Evolutionary conservation across 2,888 invertebrate genomes (phyloP).

Genomic region (Calliphora vomitoria): DNA sequence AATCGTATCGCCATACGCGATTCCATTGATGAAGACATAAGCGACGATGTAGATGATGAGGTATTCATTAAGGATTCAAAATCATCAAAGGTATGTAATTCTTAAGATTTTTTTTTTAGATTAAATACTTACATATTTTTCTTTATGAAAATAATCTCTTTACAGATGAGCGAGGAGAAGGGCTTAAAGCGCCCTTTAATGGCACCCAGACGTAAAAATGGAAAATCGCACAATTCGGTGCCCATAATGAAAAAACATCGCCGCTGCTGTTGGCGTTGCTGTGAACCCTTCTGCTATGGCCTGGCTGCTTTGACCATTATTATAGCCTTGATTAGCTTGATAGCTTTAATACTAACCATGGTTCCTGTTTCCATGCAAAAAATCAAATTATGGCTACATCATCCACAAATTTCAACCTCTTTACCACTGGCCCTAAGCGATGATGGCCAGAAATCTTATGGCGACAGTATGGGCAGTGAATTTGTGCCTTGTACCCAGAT

Average conservation of each 20-base stretch:
- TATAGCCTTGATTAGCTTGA: slow-evolving; percentile 87
- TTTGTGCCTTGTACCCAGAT: slow-evolving; percentile 84
- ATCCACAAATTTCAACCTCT: slow-evolving; percentile 76
- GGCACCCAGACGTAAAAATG: slow-evolving; percentile 88
- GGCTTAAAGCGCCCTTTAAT: slow-evolving; percentile 90
- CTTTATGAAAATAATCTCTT: too few relatives aligned
- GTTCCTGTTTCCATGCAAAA: slow-evolving; percentile 88
- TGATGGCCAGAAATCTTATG: slow-evolving; percentile 74
- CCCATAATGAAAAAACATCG: slow-evolving; percentile 85
- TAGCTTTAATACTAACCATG: slow-evolving; percentile 88
- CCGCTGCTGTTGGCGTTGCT: slow-evolving; percentile 86
- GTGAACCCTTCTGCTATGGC: slow-evolving; percentile 89
- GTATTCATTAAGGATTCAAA: slow-evolving; percentile 91
- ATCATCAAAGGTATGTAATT: slow-evolving; percentile 86
- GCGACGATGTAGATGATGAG: slow-evolving; percentile 91
- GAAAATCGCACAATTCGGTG: slow-evolving; percentile 83
- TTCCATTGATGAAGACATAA: slow-evolving; percentile 89
- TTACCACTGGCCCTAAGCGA: slow-evolving; percentile 52
- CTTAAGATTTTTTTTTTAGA: neutral
- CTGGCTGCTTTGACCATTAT: slow-evolving; percentile 87
- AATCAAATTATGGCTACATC: slow-evolving; percentile 86
- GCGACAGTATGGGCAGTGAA: slow-evolving; percentile 80
- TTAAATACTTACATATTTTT: neutral
- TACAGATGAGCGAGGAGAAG: slow-evolving; percentile 87
- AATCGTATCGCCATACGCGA: slow-evolving; percentile 88